phyloP scores from a whole-genome alignment of 2,113 vertebrate genomes.

The Platysternon megacephalum region DNA sequence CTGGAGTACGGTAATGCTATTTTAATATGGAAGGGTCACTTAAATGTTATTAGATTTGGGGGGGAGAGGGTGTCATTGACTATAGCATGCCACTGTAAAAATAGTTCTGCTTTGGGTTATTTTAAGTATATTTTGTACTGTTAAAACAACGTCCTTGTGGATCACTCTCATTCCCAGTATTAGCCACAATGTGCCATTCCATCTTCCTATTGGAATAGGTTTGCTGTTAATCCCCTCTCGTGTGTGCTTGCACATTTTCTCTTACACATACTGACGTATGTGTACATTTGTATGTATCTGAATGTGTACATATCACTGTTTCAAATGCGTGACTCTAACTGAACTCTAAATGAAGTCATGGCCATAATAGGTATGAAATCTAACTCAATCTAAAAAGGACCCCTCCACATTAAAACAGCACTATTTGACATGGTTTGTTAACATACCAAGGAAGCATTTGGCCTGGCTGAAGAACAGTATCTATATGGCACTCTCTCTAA shows the following conservation, averaged over 20 bases:
- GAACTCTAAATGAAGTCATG: neutral
- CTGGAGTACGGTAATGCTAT: neutral
- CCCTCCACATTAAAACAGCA: neutral
- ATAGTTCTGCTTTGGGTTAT: neutral
- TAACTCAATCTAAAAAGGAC: neutral
- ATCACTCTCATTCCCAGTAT: neutral
- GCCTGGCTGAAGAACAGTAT: neutral
- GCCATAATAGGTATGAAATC: fast-evolving
- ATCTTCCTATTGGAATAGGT: neutral
- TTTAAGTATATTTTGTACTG: fast-evolving
- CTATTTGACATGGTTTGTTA: fast-evolving
- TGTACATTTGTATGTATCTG: neutral
- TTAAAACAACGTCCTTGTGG: neutral
- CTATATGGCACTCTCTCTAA: fast-evolving
- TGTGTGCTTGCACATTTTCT: fast-evolving
- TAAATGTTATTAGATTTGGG: neutral
- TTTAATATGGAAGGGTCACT: neutral
- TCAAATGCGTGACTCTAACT: fast-evolving
- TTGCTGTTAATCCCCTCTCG: neutral
- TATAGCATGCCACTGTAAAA: neutral
- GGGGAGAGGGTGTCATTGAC: neutral
- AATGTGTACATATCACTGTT: neutral
- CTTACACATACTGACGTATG: fast-evolving
- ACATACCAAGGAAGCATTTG: fast-evolving
- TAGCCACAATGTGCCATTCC: neutral